These are phyloP conservation scores for Osmoderma eremita DNA, from an alignment of 2,888 invertebrate genomes.

Conservation along the genomic window DNA sequence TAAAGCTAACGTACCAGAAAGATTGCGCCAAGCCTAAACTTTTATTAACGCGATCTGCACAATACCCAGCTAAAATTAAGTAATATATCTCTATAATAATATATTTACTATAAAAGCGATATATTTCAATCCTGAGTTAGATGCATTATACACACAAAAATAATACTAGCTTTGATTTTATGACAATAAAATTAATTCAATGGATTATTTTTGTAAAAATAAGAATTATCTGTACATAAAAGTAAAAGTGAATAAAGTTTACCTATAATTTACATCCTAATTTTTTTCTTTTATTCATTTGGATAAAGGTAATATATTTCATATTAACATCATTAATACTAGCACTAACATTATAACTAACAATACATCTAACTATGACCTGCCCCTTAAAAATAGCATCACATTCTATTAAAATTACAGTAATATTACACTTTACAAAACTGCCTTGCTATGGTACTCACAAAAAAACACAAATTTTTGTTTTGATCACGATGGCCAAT, in stretches of 20 bases:
- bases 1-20: slow-evolving; percentile 56
- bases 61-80: slow-evolving; percentile 20
- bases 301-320: neutral
- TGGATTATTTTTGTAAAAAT: slow-evolving; percentile 25
- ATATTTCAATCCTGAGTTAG: slow-evolving; percentile 12
- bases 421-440: too few species aligned
- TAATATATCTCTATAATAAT: slow-evolving; percentile 15
- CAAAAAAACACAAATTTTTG: too few species aligned
- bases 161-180: slow-evolving; percentile 31
- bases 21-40: slow-evolving; percentile 48
- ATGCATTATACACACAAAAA: slow-evolving; percentile 22
- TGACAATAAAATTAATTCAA: slow-evolving; percentile 27
- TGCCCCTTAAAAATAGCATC: too few species aligned
- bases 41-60: slow-evolving; percentile 33
- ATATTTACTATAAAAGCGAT: slow-evolving; percentile 8
- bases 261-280: slow-evolving; percentile 21
- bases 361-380: too few species aligned
- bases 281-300: slow-evolving; percentile 16
- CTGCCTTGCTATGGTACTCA: too few species aligned
- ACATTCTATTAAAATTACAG: too few species aligned
- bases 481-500: too few species aligned
- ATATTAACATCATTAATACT: neutral
- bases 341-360: neutral
- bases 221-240: slow-evolving; percentile 25
- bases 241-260: slow-evolving; percentile 26